Evolutionary conservation across 2,888 invertebrate genomes (phyloP).

Genomic region (Pterostichus niger): DNA sequence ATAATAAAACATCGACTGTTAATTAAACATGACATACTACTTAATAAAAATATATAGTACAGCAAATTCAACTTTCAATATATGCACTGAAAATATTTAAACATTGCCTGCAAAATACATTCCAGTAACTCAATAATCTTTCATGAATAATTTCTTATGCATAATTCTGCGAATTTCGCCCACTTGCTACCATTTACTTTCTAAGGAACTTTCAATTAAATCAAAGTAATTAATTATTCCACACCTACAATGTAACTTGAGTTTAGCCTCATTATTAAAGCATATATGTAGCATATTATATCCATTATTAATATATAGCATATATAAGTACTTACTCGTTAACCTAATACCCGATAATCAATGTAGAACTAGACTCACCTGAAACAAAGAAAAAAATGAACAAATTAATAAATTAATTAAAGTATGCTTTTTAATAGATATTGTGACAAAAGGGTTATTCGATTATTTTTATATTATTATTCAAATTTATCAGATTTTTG

Average conservation of each 20-base stretch:
- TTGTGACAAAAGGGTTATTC: too few relatives aligned
- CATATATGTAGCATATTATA: neutral
- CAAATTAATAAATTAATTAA: neutral
- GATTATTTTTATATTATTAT: too few relatives aligned
- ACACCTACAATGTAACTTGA: neutral
- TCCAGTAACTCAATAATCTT: neutral
- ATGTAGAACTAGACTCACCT: neutral
- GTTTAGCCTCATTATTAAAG: neutral
- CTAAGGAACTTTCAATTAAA: conserved; percentile 10
- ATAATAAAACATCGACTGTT: neutral
- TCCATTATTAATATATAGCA: neutral
- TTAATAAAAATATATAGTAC: neutral
- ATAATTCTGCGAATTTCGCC: neutral
- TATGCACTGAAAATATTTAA: neutral
- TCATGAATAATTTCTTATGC: too few relatives aligned
- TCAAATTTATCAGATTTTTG: too few relatives aligned
- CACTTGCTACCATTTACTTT: neutral
- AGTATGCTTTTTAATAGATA: too few relatives aligned
- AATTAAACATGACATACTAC: conserved; percentile 4
- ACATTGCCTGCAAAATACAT: neutral
- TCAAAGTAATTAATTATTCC: neutral
- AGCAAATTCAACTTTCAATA: conserved; percentile 2
- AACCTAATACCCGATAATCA: neutral
- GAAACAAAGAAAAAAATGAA: neutral
- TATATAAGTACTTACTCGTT: neutral